phyloP scores from a whole-genome alignment of 2,888 invertebrate genomes.

The Watsonalla cultraria region DNA sequence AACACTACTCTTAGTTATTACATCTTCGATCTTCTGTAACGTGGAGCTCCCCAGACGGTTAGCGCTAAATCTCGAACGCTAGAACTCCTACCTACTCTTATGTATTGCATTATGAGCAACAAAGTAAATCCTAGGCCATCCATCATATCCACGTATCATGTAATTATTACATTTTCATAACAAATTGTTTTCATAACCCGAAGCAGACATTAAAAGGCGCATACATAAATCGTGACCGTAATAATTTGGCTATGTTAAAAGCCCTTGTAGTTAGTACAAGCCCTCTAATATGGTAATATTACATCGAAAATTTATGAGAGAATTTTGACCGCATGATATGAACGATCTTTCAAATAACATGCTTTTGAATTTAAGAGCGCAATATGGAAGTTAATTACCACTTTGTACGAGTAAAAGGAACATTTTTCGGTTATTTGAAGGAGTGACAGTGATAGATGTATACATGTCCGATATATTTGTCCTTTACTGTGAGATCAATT shows the following conservation, averaged over 20 bases:
- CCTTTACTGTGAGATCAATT: no score
- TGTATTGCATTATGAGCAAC: background rate
- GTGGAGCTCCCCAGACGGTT: no score
- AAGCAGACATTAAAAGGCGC: constrained; percentile 28
- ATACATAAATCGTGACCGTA: constrained; percentile 50
- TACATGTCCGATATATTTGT: background rate
- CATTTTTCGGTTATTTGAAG: no score
- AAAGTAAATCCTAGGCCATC: background rate
- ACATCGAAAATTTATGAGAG: constrained; percentile 37
- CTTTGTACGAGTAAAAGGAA: background rate
- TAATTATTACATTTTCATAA: constrained; percentile 39
- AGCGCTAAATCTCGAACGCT: no score
- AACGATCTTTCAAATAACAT: constrained; percentile 5
- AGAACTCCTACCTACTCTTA: background rate
- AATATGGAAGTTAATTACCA: background rate
- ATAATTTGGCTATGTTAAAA: constrained; percentile 43
- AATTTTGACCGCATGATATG: constrained; percentile 21
- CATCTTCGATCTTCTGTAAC: no score
- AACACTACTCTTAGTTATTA: no score
- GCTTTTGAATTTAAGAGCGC: constrained; percentile 1
- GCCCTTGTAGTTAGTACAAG: constrained; percentile 34
- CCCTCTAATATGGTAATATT: constrained; percentile 44
- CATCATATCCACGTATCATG: constrained; percentile 7
- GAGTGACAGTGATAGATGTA: no score
- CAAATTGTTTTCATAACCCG: constrained; percentile 44